Percentiles rank a stretch among this genome's conserved stretches.
Evolutionary conservation across 2,888 invertebrate species (phyloP).

Genomic region (Geophilus truncorum): DNA sequence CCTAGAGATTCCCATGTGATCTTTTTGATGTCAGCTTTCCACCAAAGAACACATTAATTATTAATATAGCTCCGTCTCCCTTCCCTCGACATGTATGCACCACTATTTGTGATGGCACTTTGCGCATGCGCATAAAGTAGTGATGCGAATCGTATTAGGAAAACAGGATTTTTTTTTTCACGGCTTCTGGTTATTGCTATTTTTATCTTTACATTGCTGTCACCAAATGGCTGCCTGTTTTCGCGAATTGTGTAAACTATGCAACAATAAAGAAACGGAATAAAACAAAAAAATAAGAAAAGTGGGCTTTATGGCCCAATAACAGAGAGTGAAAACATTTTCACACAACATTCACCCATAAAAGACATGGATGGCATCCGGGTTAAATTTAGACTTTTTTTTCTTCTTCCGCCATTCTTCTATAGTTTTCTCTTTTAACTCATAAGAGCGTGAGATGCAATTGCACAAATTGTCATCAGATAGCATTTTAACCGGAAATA

Average conservation of each 20-base stretch:
- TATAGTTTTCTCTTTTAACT: neutral
- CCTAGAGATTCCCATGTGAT: neutral
- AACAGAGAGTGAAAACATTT: neutral
- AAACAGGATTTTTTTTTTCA: neutral
- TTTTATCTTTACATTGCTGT: neutral
- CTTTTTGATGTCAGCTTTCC: neutral
- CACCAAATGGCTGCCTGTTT: neutral
- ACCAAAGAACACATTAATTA: neutral
- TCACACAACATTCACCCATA: constrained; percentile 4
- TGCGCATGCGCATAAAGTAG: neutral
- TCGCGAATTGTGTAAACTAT: neutral
- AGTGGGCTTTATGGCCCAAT: neutral
- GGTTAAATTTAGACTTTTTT: neutral
- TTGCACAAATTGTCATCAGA: neutral
- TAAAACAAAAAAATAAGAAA: neutral
- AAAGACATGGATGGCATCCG: neutral
- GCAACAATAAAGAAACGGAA: neutral
- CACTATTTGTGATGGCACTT: neutral
- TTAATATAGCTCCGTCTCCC: neutral
- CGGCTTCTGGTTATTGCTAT: neutral
- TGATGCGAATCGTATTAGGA: neutral
- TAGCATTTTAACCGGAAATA: neutral
- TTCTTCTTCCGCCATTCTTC: too few species aligned
- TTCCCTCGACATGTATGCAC: neutral
- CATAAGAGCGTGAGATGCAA: neutral